Evolutionary conservation across 2,797 vertebrate species (phyloP), one percentile per base, ranked within the genome.

Genomic region (Rhyacichthys aspro): DNA sequence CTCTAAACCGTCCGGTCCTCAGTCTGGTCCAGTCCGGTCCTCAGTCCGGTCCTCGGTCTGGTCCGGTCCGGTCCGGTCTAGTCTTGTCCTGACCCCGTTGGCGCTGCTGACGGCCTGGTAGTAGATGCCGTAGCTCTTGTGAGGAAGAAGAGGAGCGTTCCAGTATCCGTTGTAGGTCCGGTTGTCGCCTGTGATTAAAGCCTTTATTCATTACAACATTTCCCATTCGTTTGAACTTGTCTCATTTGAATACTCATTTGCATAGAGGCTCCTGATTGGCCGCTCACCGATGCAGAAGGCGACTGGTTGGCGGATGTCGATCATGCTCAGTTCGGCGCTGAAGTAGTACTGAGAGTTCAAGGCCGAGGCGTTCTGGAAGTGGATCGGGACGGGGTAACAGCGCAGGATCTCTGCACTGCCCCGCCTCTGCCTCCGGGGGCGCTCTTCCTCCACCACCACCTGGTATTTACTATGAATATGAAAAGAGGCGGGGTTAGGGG

Each of bases 121-220:
- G 88, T 98, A 98, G 88, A 98, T 93, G 58, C 93, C 95, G 78
- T 98, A 98, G 81, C 96, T 97, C 90, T 98, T 98, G 64, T 98
- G 95, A 48, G 96, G 96, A 62, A 96, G 94, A 39, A 89, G 77
- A 17, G 87, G 84, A 53, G 64, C 76, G 2, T 88, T 89, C 85
- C 86, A 87, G 73, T 82, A 89, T 1, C 86, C 85, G 0, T 55
- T 71, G 61, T 88, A 89, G 8, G 86, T 89, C 57, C 77, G 62
- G 74, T 89, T 89, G 17, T 89, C 87, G 58, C 87, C 87, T 88
- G 68, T 75, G 11, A 63, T 37, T n/a, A n/a, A n/a, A n/a, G n/a
- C n/a, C n/a, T n/a, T n/a, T n/a, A n/a, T n/a, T n/a, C n/a, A n/a
- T n/a, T n/a, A n/a, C n/a, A n/a, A n/a, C n/a, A n/a, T n/a, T n/a